Percentiles rank a stretch among this genome's conserved stretches.
Evolutionary conservation across 2,113 vertebrate species (phyloP).

Genomic region (Jacana jacana): DNA sequence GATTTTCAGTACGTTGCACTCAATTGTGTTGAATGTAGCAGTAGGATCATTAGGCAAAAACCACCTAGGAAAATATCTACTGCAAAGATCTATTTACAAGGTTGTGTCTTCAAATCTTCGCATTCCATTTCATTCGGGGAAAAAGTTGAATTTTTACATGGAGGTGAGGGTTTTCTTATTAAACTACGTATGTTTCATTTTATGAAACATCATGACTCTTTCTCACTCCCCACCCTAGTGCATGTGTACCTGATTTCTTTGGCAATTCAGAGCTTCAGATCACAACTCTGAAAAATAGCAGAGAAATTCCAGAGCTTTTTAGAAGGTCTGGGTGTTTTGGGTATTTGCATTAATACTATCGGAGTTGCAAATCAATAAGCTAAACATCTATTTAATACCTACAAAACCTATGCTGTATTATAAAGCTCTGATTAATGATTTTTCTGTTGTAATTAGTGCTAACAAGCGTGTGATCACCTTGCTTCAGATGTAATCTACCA

Average conservation of each 20-base stretch:
- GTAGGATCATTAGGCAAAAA: not conserved
- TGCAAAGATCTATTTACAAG: not conserved
- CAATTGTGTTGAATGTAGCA: not conserved
- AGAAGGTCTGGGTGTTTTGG: not conserved
- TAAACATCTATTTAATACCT: not conserved
- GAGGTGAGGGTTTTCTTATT: not conserved
- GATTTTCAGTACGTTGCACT: not conserved
- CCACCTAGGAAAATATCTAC: not conserved
- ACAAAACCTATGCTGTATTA: not conserved
- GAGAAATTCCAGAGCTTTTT: not conserved
- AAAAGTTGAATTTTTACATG: not conserved
- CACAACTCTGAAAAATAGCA: not conserved
- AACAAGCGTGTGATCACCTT: not conserved
- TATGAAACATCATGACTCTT: not conserved
- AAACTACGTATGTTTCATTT: not conserved
- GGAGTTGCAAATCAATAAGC: not conserved
- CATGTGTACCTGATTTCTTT: not conserved
- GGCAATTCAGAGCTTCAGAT: not conserved
- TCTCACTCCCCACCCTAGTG: not conserved
- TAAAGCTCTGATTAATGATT: conserved; percentile 1
- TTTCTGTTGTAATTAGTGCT: conserved; percentile 8
- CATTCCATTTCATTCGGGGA: not conserved
- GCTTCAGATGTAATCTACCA: not conserved
- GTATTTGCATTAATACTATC: not conserved
- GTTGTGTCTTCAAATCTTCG: not conserved